Conservation (phyloP, 2,113 vertebrate genomes). For the Acanthisitta chloris region DNA sequence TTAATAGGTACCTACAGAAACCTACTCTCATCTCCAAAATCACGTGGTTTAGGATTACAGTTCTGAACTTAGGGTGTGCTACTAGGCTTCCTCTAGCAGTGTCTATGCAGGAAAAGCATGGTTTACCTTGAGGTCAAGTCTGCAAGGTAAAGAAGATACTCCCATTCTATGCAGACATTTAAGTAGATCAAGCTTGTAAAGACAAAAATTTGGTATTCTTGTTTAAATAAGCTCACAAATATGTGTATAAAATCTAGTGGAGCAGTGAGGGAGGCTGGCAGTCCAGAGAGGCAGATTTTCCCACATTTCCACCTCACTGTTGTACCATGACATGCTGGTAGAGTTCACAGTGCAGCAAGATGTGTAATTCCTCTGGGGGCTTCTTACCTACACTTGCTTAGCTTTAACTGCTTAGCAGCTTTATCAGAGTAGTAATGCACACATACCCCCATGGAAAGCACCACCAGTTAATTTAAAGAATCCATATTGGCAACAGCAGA, state of each 20-base stretch:
- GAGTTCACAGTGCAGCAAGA: background rate
- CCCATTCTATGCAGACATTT: background rate
- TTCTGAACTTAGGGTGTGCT: background rate
- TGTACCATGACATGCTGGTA: background rate
- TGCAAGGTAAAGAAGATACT: background rate
- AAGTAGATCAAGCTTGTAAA: background rate
- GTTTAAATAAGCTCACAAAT: background rate
- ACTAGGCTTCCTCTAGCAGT: background rate
- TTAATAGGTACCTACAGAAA: background rate
- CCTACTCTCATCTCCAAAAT: background rate
- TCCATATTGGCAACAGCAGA: background rate
- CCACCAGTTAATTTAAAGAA: background rate
- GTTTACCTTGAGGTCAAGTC: background rate
- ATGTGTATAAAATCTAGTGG: background rate
- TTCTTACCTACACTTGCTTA: background rate
- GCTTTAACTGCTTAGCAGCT: background rate
- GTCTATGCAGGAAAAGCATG: fast-evolving
- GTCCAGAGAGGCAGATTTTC: background rate
- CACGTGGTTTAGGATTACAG: background rate
- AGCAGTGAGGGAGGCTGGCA: background rate
- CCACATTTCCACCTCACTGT: background rate
- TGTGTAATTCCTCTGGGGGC: background rate
- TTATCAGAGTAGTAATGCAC: background rate
- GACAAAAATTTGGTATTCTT: background rate
- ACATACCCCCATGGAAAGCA: background rate